Evolutionary conservation across 35 echinoderm and acorn worm species (phyloP).

Genomic region (Strongylocentrotus purpuratus): DNA sequence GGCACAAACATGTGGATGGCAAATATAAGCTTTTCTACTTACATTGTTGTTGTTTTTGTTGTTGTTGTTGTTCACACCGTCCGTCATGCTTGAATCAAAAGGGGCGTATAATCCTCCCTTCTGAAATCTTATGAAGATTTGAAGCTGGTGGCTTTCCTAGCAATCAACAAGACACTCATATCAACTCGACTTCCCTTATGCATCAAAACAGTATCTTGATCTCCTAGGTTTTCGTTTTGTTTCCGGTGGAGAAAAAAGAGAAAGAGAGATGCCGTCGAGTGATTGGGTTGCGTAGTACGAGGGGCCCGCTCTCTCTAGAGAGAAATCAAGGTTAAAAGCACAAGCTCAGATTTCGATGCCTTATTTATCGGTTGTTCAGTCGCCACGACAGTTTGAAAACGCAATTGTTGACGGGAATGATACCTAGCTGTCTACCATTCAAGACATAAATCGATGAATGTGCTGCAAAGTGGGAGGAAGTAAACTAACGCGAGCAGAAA

Average conservation of each 20-base stretch:
- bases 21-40: background rate
- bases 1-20: background rate
- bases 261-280: background rate
- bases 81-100: background rate
- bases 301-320: background rate
- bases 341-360: background rate
- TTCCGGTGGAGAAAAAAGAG: background rate
- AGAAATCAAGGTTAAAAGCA: slow-evolving; percentile 11
- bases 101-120: background rate
- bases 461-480: background rate
- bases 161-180: background rate
- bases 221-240: background rate
- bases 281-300: background rate
- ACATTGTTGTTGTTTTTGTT: background rate
- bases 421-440: background rate
- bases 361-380: background rate
- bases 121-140: background rate
- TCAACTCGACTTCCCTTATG: background rate
- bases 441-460: background rate
- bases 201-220: background rate
- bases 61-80: background rate
- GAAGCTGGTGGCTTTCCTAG: background rate
- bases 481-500: background rate
- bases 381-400: background rate
- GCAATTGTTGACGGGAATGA: background rate